Base-by-base conservation (phyloP, 2,797 vertebrate species). In the Pseudomugil tenellus region DNA sequence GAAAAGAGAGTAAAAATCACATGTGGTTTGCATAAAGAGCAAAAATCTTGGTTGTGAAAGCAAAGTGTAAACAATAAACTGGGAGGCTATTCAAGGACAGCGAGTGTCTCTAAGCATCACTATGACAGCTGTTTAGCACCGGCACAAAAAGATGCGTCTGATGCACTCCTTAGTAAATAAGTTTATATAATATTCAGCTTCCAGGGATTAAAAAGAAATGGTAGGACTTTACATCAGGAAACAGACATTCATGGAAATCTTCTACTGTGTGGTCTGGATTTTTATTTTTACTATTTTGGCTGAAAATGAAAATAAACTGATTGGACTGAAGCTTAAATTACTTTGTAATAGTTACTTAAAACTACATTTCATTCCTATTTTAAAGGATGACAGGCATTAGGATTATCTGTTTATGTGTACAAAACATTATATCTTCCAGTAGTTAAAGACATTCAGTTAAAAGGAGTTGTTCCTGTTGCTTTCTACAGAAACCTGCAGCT, bases 81-180 rank as follows among this genome's bases (percentile, higher is more conserved):
- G 60, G 76, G 41, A 64, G 64, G 62, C 65, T 83, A 78, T 75
- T 82, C 28, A 39, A 41, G 63, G 73, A 83, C 60, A 72, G 46
- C 12, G 2, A 60, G 80, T 67, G 56, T 76, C 73, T 52, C 49
- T 71, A 49, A 59, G 61, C 28, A 63, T 39, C 57, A 64, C 61
- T 51, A 58, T 72, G 66, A 62, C 67, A 75, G 72, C 62, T 67
- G 74, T 69, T 85, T 39, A 74, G 49, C 1, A 2, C 8, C 62
- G 16, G 26, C 57, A 32, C 62, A 71, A 67, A 77, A 66, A 86
- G 58, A 68, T 57, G 74, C 70, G 48, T 77, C 58, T 70, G 62
- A 68, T 70, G 55, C 85, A 61, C 39, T 57, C 74, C 67, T 81
- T 87, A 83, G 80, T 83, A 89, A 82, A 86, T 75, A 85, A 70